These are phyloP conservation scores for Anguilla rostrata DNA, from an alignment of 2,113 vertebrate genomes.

Conservation along the genomic window DNA sequence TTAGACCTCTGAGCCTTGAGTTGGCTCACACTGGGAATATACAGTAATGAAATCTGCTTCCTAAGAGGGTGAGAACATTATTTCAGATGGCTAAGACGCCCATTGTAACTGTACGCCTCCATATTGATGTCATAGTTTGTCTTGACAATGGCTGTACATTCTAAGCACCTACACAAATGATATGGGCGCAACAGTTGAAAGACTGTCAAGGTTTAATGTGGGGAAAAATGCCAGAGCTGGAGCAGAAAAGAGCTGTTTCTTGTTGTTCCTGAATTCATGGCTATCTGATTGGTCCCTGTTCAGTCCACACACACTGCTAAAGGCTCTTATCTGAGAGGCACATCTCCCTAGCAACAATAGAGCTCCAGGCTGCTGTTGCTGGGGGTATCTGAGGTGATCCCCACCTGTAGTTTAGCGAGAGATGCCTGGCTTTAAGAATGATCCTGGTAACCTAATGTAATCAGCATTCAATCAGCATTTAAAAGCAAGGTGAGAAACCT, in stretches of 20 bases:
- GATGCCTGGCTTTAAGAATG: neutral
- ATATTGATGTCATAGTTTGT: neutral
- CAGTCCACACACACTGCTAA: neutral
- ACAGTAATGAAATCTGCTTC: neutral
- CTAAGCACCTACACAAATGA: neutral
- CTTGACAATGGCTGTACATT: neutral
- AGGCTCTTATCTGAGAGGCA: neutral
- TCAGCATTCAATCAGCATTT: neutral
- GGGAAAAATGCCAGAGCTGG: neutral
- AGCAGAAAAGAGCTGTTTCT: neutral
- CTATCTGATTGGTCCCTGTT: neutral
- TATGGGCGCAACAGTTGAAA: neutral
- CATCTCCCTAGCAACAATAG: slow-evolving; percentile 23
- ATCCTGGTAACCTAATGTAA: neutral
- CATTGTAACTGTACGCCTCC: neutral
- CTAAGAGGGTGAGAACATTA: neutral
- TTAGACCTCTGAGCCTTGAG: neutral
- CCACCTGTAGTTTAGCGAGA: neutral
- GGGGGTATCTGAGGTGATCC: slow-evolving; percentile 27
- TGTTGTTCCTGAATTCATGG: neutral
- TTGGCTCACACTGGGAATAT: neutral
- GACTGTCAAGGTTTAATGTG: neutral
- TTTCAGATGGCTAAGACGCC: neutral
- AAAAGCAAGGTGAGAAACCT: neutral
- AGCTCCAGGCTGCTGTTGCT: neutral